These are phyloP conservation scores for Triplophysa dalaica DNA, from an alignment of 2,113 vertebrate species.

Conservation along the genomic window DNA sequence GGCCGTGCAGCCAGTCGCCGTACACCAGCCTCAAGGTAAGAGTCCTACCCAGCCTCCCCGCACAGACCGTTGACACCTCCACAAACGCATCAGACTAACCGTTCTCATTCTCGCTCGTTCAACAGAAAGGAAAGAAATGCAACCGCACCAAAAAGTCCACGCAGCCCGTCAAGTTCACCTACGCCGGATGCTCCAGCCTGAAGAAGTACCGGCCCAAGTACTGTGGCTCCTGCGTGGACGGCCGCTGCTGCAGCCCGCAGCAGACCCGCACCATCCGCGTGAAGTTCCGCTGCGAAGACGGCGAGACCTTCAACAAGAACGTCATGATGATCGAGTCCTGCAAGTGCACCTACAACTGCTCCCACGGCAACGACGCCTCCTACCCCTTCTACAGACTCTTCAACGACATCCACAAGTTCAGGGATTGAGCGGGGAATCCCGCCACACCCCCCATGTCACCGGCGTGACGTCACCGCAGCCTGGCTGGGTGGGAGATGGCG, in stretches of 20 bases:
- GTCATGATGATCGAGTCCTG: slow-evolving; percentile 99
- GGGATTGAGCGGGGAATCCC: slow-evolving; percentile 79
- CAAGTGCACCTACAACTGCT: slow-evolving; percentile 94
- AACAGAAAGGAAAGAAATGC: slow-evolving; percentile 96
- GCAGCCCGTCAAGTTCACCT: slow-evolving; percentile 83
- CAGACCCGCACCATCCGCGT: slow-evolving; percentile 93
- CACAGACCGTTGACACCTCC: background rate
- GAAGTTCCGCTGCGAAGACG: slow-evolving; percentile 92
- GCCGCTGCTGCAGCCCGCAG: slow-evolving; percentile 92
- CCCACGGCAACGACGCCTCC: slow-evolving; percentile 82
- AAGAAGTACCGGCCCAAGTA: slow-evolving; percentile 94
- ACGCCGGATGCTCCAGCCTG: slow-evolving; percentile 89
- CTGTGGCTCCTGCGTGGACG: slow-evolving; percentile 92
- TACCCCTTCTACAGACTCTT: slow-evolving; percentile 94
- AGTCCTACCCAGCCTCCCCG: background rate
- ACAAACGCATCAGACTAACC: slow-evolving; percentile 32
- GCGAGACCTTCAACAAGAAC: slow-evolving; percentile 94
- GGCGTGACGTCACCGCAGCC: slow-evolving; percentile 53
- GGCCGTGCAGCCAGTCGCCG: slow-evolving; percentile 86
- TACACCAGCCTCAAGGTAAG: slow-evolving; percentile 91
- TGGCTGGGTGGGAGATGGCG: slow-evolving; percentile 55
- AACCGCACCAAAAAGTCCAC: slow-evolving; percentile 89
- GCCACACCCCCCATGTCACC: background rate
- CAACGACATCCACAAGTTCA: slow-evolving; percentile 99
- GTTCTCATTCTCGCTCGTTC: slow-evolving; percentile 33